Base-by-base conservation (phyloP, 1,140 invertebrate species). In the Pseudomyrmex dendroicus region DNA sequence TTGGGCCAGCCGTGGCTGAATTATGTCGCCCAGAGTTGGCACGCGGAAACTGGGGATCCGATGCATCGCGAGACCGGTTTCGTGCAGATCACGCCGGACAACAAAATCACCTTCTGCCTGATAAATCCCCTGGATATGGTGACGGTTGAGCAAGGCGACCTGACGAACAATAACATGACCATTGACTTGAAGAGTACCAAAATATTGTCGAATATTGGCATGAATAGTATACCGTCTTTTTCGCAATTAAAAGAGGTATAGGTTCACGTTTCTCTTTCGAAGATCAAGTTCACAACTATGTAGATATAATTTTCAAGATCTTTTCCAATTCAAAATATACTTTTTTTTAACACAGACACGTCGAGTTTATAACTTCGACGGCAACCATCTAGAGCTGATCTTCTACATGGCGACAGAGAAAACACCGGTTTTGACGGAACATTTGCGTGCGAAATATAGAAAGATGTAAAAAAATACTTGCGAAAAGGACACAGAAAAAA, bases 81-180 rank as follows among this genome's bases (percentile, higher is more conserved):
- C 91, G 89, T 97, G 1, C 93, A 95, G 56, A 95, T 96, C 12
- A 94, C 95, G 70, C 95, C 96, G 0, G 95, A 93, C 4, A 95
- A 95, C 48, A 91, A 95, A 56, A 83, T 97, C 5, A 94, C 95
- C 3, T 95, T 96, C 13, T 87, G 96, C 2, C 91, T 95, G n/a
- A 95, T 96, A 50, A 96, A 96, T 84, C 96, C 96, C 90, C 95
- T 96, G 91, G 96, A 96, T 13, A 68, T 96, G 0, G 93, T 94
- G 2, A 95, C 95, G 0, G 84, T 96, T 1, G 96, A 96, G 90
- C 96, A 96, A 93, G 96, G 96, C 9, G 77, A 84, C 15, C 90
- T 93, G 17, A 20, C 63, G 12, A 86, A 93, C 9, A 48, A 66
- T 13, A 56, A 2, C 54, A 78, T 86, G 1, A 85, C 91, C 84